Evolutionary conservation across 2,113 vertebrate species (phyloP), one percentile per base, ranked within the genome.

Genomic region (Murina feae): DNA sequence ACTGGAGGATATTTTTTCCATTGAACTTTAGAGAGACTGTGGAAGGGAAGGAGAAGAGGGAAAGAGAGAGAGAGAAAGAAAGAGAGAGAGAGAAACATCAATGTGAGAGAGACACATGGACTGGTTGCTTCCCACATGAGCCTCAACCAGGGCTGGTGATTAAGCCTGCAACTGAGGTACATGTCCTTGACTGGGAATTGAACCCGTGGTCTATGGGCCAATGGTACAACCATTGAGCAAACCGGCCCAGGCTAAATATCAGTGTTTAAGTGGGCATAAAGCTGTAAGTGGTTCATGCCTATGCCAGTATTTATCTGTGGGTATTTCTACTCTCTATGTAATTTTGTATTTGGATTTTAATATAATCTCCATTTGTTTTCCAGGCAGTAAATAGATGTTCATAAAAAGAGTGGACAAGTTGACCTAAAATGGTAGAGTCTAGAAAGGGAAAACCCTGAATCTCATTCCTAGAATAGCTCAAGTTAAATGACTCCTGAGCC

Each of bases 261-360:
- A 39, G 13, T 21, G 25, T 28, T 42, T 39, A 28, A 47, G 65
- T 9, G 49, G 35, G 2, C 10, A 60, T 21, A 35, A 60, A 66
- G 16, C 11, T 66, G 23, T 9, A 44, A 8, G 6, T 86, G 55
- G 14, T 42, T 55, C 16, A 0, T 63, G 21, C 14, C 69, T 37
- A 60, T 35, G n/a, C 13, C 30, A 81, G 66, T 88, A 65, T 30
- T 17, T 28, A 42, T 23, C 30, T 81, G 35, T 55, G 37, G 47
- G 18, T 68, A 80, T 44, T 88, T 53, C 55, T 75, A 79, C 39
- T 75, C 28, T 47, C 47, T 49, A 23, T 60, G 25, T 9, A 90
- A 80, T 53, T 81, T 81, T 80, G 4, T 65, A 55, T 75, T 84
- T 95, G n/a, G 17, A 76, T 72, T 92, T 95, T 93, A 71, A 89